Evolutionary conservation across 2,888 invertebrate species (phyloP), one percentile per base, ranked within the genome.

Genomic region (Selenia dentaria): DNA sequence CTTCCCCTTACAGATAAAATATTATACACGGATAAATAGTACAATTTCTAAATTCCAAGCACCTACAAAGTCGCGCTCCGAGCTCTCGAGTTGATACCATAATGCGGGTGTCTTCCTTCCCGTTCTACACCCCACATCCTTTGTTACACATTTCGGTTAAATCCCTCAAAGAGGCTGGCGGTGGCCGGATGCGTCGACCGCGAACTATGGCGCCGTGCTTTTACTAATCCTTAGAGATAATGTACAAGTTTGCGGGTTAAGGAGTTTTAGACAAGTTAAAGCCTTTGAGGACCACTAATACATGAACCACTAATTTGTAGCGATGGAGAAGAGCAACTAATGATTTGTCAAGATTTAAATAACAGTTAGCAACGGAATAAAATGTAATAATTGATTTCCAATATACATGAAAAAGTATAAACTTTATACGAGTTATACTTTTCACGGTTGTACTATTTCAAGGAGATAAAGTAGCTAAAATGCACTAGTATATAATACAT

Each of bases 131-230:
- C 59, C 75, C 77, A 66, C 74, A 71, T 76, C 77, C 78, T 73
- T 64, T 72, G 70, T 58, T 59, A 49, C 57, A 65, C 11, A 70
- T 70, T 72, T 70, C 54, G 60, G 57, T 50, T 61, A 55, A 63
- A 59, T 46, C 62, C 54, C 60, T 63, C 62, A 57, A 48, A 64
- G 66, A 60, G 58, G 62, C 61, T 57, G 45, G 55, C 55, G 44
- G 66, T 56, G 70, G 68, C 69, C 75, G 79, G 78, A 78, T 66
- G 67, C 62, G 51, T 42, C 53, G 59, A 67, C 70, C 67, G 50
- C 57, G 51, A 64, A 60, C 62, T 63, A 65, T 51, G 47, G 55
- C 46, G 39, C 44, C 52, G 48, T 52, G 52, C 54, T 59, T 44
- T 39, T 35, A 43, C 54, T 59, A 59, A 66, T 62, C 63, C 57